Evolutionary conservation across 2,888 invertebrate species (phyloP).

Genomic region (Drosophila stalkeri): DNA sequence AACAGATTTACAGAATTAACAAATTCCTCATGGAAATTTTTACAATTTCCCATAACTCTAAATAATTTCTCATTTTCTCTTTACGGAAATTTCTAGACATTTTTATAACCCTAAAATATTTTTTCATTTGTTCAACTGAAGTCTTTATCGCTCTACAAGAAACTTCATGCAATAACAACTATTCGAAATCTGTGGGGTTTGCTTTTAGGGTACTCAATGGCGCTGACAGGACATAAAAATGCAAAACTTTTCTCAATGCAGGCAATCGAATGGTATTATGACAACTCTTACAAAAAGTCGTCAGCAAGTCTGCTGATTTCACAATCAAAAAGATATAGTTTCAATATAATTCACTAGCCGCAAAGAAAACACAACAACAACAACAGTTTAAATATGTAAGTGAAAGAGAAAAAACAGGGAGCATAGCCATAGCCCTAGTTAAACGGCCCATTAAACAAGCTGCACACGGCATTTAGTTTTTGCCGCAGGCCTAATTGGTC

Average conservation of each 20-base stretch:
- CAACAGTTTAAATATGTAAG: background rate
- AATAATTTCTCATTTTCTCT: no score
- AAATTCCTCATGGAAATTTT: background rate
- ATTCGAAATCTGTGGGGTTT: background rate
- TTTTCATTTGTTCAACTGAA: background rate
- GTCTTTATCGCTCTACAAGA: background rate
- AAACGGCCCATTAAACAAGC: constrained; percentile 71
- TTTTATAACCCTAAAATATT: background rate
- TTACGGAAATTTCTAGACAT: background rate
- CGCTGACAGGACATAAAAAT: no score
- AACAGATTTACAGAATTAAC: background rate
- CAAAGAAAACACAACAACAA: background rate
- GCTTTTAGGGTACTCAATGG: background rate
- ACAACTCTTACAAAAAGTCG: background rate
- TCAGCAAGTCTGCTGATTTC: constrained; percentile 1
- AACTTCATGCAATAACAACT: background rate
- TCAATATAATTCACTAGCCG: no score
- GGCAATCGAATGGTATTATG: background rate
- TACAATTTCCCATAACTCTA: no score
- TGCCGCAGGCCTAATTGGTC: constrained; percentile 76
- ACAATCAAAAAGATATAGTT: background rate
- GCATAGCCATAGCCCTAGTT: constrained; percentile 51
- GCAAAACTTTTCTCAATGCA: background rate
- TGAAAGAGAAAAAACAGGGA: background rate
- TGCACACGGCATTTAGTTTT: constrained; percentile 78